phyloP scores from a whole-genome alignment of 2,113 vertebrate species.

The Haliaeetus leucogaster region DNA sequence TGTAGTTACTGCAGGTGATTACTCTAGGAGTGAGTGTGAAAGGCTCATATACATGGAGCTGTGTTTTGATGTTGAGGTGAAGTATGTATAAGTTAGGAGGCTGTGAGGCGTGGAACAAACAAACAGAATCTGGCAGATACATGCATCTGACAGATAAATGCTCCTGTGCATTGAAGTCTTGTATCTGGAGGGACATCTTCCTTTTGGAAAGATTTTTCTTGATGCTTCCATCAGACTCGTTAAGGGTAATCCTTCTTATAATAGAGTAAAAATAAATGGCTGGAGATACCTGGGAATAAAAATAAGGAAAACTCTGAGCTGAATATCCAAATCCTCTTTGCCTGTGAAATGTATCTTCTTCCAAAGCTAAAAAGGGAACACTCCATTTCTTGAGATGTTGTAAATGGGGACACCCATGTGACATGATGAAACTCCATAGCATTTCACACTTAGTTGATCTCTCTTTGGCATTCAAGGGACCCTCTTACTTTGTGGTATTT shows the following conservation, averaged over 20 bases:
- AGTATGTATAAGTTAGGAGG: background rate
- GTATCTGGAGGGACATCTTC: accelerated
- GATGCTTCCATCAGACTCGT: accelerated
- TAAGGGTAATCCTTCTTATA: background rate
- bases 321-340: background rate
- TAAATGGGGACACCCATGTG: background rate
- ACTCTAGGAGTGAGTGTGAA: background rate
- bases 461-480: background rate
- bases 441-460: background rate
- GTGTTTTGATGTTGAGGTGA: background rate
- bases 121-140: background rate
- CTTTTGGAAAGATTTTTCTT: background rate
- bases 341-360: background rate
- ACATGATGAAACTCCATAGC: background rate
- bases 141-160: background rate
- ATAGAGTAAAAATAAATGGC: background rate
- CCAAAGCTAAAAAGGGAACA: background rate
- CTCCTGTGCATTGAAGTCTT: background rate
- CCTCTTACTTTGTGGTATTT: background rate
- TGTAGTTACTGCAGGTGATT: background rate
- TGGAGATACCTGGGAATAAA: background rate
- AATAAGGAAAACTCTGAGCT: background rate
- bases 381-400: background rate
- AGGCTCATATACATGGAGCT: background rate
- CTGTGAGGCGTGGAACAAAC: background rate